Evolutionary conservation across 1,140 invertebrate species (phyloP), one percentile per base, ranked within the genome.

Genomic region (Nasonia giraulti): DNA sequence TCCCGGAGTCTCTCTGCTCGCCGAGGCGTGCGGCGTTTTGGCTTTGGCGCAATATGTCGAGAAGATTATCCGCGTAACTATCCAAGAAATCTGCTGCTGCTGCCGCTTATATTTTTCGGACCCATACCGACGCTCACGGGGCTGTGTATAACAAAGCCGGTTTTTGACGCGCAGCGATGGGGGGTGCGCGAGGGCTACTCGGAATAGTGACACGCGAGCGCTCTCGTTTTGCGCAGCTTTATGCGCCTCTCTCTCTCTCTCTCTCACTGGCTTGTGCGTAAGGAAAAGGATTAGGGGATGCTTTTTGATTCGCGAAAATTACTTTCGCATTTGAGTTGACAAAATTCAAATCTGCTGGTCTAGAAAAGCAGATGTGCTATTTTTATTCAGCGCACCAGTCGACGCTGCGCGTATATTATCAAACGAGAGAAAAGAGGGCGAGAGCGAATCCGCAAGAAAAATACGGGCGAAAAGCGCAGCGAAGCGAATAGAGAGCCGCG

Each of bases 31-130:
- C 74, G 84, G 83, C 80, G 88, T 90, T 91, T 90, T 91, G 88
- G 88, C 90, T 92, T 92, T 89, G 88, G 87, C 87, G 90, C 90
- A 92, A 92, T 91, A 90, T 90, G 90, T 87, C 87, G 85, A 86
- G 81, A 87, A 93, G 91, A 92, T 92, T 90, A 92, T 91, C 91
- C 90, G 87, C 89, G 90, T 89, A 92, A 92, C 90, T 92, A 89
- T 91, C 73, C 73, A 23, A 44, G 40, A 84, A 84, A 84, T 84
- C 71, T 80, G 27, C 37, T 76, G 27, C 11, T n/a, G 50, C 17
- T 12, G 37, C 6, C 40, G n/a, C 31, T 47, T 20, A 66, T 47
- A 4, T 71, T 2, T 62, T 76, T 76, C 14, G 23, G 8, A 0
- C 31, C 14, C 8, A 8, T 31, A 14, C 23, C n/a, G 50, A n/a